Evolutionary conservation across 1,140 invertebrate species (phyloP), one percentile per base, ranked within the genome.

Genomic region (Macrotrachela quadricornifera): DNA sequence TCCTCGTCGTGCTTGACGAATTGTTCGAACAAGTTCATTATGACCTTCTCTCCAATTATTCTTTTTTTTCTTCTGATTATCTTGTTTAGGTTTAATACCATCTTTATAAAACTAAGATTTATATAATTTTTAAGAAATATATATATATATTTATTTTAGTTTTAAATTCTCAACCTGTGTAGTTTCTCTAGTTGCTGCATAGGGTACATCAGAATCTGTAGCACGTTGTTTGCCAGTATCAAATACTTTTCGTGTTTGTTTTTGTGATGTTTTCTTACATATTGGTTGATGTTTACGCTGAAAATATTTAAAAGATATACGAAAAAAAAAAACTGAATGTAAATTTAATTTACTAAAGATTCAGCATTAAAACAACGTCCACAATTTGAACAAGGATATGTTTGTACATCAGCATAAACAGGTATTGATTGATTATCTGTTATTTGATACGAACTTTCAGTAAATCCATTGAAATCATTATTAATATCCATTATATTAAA

Each of bases 191-290:
- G 61, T 60, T 41, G 61, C 57, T 46, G 48, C 56, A 18, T 57
- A 57, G 10, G 51, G 72, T 14, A 78, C 58, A 47, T 79, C 78
- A 6, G 79, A 80, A 53, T 81, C 82, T 63, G 80, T 77, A 8
- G 81, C 77, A 51, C 84, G 73, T 64, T 86, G 82, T 60, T 82
- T 80, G 0, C 79, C 75, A 4, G 83, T 85, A 66, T 88, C 82
- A 70, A 87, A 90, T 1, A 79, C 75, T 63, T 83, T 85, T 43
- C 84, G 72, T 60, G 80, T 81, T 57, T 81, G 21, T 30, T 30
- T 83, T 57, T 78, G 79, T 38, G 66, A 64, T 57, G 75, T 74
- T 62, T 80, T 81, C 59, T 82, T 77, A 71, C 85, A 90, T 46
- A 85, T 77, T 62, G 74, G 77, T 44, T 75, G 66, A 64, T 90